These are phyloP conservation scores for Tragopan temminckii DNA, from an alignment of 2,797 vertebrate species.

Conservation along the genomic window DNA sequence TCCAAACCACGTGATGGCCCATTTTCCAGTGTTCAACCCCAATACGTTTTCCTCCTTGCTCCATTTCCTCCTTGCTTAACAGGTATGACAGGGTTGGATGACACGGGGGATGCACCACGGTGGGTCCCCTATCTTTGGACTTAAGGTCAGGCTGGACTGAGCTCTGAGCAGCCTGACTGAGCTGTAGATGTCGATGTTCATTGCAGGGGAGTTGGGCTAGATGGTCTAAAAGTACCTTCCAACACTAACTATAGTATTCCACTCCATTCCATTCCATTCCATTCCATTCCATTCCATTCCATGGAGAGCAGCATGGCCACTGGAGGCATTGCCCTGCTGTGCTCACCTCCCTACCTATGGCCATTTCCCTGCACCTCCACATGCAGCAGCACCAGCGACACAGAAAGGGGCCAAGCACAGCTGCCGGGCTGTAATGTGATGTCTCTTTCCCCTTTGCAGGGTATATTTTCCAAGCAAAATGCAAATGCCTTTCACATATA, in stretches of 20 bases:
- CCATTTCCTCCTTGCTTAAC: no score
- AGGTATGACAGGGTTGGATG: neutral
- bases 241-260: no score
- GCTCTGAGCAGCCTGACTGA: no score
- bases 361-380: neutral
- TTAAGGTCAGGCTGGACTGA: no score
- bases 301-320: neutral
- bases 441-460: neutral
- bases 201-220: no score
- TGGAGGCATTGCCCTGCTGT: neutral
- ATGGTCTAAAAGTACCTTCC: no score
- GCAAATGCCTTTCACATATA: neutral
- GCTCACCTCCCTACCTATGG: neutral
- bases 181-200: no score
- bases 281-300: no score
- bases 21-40: neutral
- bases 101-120: no score
- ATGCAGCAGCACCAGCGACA: fast-evolving
- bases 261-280: no score
- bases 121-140: no score
- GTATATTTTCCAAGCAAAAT: neutral
- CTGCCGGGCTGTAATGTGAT: fast-evolving
- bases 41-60: neutral
- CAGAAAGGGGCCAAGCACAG: neutral
- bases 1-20: neutral